These are phyloP conservation scores for Drosophila nannoptera DNA, from an alignment of 1,140 invertebrate genomes.

Conservation along the genomic window DNA sequence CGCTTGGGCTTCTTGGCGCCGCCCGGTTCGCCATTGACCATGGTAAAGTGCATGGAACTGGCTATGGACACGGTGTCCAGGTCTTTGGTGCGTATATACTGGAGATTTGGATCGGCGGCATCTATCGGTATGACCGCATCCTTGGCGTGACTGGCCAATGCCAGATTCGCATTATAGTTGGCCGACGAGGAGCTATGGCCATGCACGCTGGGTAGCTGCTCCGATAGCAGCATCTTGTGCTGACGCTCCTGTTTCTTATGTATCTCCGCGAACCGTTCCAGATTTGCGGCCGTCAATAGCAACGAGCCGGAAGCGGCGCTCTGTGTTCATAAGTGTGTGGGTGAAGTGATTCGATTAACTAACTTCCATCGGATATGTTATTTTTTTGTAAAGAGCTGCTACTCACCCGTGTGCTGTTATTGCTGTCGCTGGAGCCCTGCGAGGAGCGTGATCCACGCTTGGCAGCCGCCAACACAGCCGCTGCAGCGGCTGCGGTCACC, in stretches of 20 bases:
- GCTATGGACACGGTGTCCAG: constrained; percentile 86
- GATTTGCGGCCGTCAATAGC: constrained; percentile 87
- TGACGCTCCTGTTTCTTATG: constrained; percentile 80
- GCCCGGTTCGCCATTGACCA: constrained; percentile 88
- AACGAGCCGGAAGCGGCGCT: constrained; percentile 88
- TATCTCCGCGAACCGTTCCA: constrained; percentile 84
- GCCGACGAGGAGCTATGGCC: constrained; percentile 56
- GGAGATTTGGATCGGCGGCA: constrained; percentile 67
- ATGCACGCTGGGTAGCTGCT: constrained; percentile 65
- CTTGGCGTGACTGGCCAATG: constrained; percentile 50
- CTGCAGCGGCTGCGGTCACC: constrained; percentile 70
- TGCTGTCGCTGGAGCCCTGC: constrained; percentile 86
- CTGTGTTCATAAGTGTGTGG: constrained; percentile 80
- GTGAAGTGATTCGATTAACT: constrained; percentile 46
- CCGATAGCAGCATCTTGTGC: constrained; percentile 56
- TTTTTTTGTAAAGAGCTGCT: constrained; percentile 3
- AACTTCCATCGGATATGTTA: constrained; percentile 12
- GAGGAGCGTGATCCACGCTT: constrained; percentile 85
- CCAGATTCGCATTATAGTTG: constrained; percentile 70
- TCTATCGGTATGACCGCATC: constrained; percentile 71
- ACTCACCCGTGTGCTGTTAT: constrained; percentile 88
- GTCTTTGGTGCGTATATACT: constrained; percentile 79
- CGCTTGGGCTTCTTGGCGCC: constrained; percentile 79
- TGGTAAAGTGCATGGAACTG: constrained; percentile 91
- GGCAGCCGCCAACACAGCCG: constrained; percentile 63